Evolutionary conservation across 2,888 invertebrate species (phyloP), one percentile per base, ranked within the genome.

Genomic region (Salticus scenicus): DNA sequence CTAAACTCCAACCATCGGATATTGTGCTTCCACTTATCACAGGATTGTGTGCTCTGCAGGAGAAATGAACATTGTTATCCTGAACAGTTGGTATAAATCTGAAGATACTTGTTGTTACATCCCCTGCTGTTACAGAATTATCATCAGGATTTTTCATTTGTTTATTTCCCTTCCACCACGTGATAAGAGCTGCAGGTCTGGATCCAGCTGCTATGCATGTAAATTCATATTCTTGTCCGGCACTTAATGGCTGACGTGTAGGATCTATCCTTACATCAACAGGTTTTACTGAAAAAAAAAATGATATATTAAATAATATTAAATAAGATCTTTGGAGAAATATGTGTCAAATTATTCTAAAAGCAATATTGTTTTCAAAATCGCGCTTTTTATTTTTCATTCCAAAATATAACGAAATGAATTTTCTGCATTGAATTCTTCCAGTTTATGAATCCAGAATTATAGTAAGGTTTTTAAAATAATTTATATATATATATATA

Each of bases 91-190:
- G 89, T 2, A 82, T 88, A 64, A 90, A 89, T 8, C 78, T 87
- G 47, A 89, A 77, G 20, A 81, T 86, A 71, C 89, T 89, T n/a
- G 89, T 89, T 28, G 89, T 88, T 12, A 81, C 81, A 31, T 87
- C 88, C 0, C 88, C 88, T 0, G 76, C 66, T 37, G 69, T 69
- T 10, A 69, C 30, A 14, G 71, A 71, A 1, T 71, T 71, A 10
- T 83, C 89, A 30, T 88, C 88, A 1, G 86, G 88, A 63, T 74
- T 69, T 81, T 94, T 94, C 91, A 96, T 95, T 90, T 94, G 94
- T 89, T 94, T 92, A 91, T 95, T 95, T 90, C 96, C 95, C 92
- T 96, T 93, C 94, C 94, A 96, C 97, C 97, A 97, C 0, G 95
- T 94, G 87, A 97, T 94, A 90, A 94, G 93, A 0, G 97, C 96